Percentiles rank a stretch among this genome's conserved stretches.
Evolutionary conservation across 1,140 invertebrate species (phyloP).

Genomic region (Aphidius gifuensis): DNA sequence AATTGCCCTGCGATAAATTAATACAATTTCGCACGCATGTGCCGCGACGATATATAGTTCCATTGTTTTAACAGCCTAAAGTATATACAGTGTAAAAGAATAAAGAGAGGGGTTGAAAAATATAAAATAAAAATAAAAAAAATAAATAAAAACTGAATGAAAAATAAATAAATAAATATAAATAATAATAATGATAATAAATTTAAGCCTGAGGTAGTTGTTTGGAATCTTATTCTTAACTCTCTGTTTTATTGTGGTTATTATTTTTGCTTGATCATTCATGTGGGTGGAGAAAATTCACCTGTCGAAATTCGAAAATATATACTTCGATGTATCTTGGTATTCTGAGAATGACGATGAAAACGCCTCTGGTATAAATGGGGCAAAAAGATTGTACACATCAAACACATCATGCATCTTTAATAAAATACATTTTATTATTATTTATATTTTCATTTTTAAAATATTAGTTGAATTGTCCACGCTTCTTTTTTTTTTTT

Average conservation of each 20-base stretch:
- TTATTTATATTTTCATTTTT: not conserved
- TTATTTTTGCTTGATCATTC: not conserved
- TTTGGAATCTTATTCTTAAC: not conserved
- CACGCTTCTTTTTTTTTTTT: no score
- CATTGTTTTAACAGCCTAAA: conserved; percentile 38
- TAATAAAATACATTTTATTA: no score
- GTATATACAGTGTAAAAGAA: conserved; percentile 7
- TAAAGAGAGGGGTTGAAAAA: no score
- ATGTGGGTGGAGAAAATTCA: conserved; percentile 16
- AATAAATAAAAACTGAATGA: not conserved
- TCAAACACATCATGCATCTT: no score
- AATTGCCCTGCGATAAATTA: conserved; percentile 50
- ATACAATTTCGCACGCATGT: conserved; percentile 51
- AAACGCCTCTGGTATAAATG: conserved; percentile 12
- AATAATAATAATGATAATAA: not conserved
- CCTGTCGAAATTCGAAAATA: conserved; percentile 18
- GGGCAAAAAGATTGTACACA: not conserved
- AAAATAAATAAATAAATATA: not conserved
- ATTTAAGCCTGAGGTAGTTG: not conserved
- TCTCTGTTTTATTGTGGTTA: not conserved
- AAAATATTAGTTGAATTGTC: not conserved
- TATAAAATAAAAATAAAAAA: not conserved
- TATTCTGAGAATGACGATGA: conserved; percentile 14
- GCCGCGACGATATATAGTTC: conserved; percentile 45
- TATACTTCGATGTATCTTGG: not conserved